Conservation (phyloP, 2,113 vertebrate species). For the Dryoscopus gambensis region DNA sequence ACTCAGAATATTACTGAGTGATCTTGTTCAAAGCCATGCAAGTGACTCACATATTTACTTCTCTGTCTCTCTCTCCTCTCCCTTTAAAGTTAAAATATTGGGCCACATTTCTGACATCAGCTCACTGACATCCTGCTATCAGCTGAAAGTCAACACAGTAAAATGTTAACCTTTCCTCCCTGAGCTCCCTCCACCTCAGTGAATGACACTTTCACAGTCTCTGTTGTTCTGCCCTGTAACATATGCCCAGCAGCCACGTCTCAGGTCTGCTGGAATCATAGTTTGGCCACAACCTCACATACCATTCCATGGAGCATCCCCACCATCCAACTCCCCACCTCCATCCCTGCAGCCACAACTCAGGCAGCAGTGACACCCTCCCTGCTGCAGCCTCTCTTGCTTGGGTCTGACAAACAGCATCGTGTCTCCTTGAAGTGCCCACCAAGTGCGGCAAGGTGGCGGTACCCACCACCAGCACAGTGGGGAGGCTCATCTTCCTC, state of each 20-base stretch:
- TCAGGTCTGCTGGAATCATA: not conserved
- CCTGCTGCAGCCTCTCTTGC: not conserved
- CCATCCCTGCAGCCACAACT: not conserved
- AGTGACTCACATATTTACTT: slow-evolving; percentile 37
- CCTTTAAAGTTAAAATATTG: slow-evolving; percentile 40
- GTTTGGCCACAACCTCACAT: not conserved
- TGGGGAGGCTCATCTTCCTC: not conserved
- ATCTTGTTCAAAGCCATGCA: slow-evolving; percentile 3
- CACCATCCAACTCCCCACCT: fast-evolving
- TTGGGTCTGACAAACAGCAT: not conserved
- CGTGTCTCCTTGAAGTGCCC: fast-evolving
- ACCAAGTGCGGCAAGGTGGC: fast-evolving
- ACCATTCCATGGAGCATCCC: fast-evolving
- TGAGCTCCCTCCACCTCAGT: not conserved
- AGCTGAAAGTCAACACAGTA: not conserved
- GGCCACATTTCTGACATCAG: slow-evolving; percentile 15
- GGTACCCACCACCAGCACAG: not conserved
- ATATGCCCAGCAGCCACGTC: not conserved
- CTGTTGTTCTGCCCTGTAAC: not conserved
- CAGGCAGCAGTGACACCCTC: fast-evolving
- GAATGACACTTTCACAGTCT: fast-evolving
- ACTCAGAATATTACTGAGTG: not conserved
- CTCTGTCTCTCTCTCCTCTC: not conserved
- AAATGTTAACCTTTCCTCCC: not conserved
- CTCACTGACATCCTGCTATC: slow-evolving; percentile 12